phyloP scores from a whole-genome alignment of 2,888 invertebrate genomes.

The Fragum sueziense region DNA sequence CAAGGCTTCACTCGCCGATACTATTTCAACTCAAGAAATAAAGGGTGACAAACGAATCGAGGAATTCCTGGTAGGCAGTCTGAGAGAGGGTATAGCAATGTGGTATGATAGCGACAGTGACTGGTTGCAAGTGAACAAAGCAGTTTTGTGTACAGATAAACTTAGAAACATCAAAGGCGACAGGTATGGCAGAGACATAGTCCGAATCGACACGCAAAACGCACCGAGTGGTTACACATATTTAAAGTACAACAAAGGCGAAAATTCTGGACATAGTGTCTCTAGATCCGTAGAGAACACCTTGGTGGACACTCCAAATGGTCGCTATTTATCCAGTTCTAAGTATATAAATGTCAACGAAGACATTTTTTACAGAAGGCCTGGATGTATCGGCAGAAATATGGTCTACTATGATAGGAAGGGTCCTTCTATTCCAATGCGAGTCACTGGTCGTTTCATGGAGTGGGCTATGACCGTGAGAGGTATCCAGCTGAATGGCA shows the following conservation, averaged over 20 bases:
- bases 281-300: not conserved
- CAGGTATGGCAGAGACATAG: not conserved
- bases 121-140: slow-evolving; percentile 12
- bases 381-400: slow-evolving; percentile 14
- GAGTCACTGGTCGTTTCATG: not conserved
- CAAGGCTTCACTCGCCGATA: slow-evolving; percentile 3
- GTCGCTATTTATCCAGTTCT: not conserved
- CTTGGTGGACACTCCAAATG: not conserved
- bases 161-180: not conserved
- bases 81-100: slow-evolving; percentile 16
- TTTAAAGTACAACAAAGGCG: not conserved
- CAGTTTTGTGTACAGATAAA: slow-evolving; percentile 9
- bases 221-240: slow-evolving; percentile 13
- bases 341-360: slow-evolving; percentile 7
- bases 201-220: slow-evolving; percentile 1
- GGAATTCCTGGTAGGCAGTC: slow-evolving; percentile 24
- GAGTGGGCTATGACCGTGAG: not conserved
- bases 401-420: slow-evolving; percentile 5
- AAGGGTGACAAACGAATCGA: not conserved
- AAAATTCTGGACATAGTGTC: not conserved
- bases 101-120: slow-evolving; percentile 6
- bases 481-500: not conserved
- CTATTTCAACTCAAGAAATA: slow-evolving; percentile 1
- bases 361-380: slow-evolving; percentile 3
- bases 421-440: slow-evolving; percentile 25